phyloP scores from a whole-genome alignment of 2,113 vertebrate species.

The Dissostichus mawsoni region DNA sequence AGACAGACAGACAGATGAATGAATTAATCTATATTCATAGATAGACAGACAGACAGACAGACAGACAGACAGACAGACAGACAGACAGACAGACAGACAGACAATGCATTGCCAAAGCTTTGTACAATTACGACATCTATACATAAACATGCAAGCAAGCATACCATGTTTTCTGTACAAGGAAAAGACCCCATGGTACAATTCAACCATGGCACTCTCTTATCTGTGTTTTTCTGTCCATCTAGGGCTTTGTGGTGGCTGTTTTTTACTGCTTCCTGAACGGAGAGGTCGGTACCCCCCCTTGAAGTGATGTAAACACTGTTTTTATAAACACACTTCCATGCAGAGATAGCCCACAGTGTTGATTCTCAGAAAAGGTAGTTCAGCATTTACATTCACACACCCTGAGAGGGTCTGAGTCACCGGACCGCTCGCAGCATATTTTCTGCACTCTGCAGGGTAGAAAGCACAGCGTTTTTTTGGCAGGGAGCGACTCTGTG shows the following conservation, averaged over 20 bases:
- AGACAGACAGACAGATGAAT: no score
- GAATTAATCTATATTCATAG: no score
- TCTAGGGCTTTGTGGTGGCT: slow-evolving; percentile 95
- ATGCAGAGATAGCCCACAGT: slow-evolving; percentile 5
- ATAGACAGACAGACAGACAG: no score
- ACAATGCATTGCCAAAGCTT: no score
- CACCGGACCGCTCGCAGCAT: slow-evolving; percentile 47
- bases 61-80: no score
- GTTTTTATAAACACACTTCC: slow-evolving; percentile 34
- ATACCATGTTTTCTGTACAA: no score
- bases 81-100: no score
- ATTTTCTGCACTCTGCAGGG: slow-evolving; percentile 37
- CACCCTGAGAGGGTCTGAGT: slow-evolving; percentile 52
- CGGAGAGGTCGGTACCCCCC: slow-evolving; percentile 89
- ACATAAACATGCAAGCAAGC: no score
- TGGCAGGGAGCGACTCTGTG: slow-evolving; percentile 38
- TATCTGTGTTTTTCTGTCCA: slow-evolving; percentile 57
- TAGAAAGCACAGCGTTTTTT: slow-evolving; percentile 33
- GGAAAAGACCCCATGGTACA: no score
- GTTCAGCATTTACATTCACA: slow-evolving; percentile 35
- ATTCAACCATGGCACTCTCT: slow-evolving; percentile 12
- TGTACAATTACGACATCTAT: no score
- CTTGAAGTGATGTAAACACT: slow-evolving; percentile 49
- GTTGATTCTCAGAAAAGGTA: slow-evolving; percentile 23
- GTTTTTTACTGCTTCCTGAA: slow-evolving; percentile 98